phyloP scores from a whole-genome alignment of 2,113 vertebrate species.

The Antidorcas marsupialis region DNA sequence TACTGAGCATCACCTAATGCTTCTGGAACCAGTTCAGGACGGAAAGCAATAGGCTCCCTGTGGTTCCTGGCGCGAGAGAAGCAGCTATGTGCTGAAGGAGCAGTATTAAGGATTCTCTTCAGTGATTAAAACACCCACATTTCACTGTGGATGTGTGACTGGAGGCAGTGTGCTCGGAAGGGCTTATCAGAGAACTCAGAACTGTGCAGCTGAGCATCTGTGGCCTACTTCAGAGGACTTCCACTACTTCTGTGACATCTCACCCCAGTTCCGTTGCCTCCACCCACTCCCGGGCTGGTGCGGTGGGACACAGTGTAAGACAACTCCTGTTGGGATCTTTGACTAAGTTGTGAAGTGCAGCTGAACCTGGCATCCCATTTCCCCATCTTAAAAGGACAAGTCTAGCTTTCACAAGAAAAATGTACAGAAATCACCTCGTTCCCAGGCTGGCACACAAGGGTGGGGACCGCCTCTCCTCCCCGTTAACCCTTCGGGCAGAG shows the following conservation, averaged over 20 bases:
- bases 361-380: not conserved
- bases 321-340: not conserved
- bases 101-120: conserved; percentile 68
- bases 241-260: not conserved
- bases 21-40: conserved; percentile 58
- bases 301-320: not conserved
- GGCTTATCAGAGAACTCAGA: conserved; percentile 21
- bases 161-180: not conserved
- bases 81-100: conserved; percentile 60
- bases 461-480: not conserved
- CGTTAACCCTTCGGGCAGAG: not conserved
- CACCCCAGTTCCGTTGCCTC: not conserved
- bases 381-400: not conserved
- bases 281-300: not conserved
- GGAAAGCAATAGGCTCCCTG: conserved; percentile 65
- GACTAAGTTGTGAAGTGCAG: not conserved
- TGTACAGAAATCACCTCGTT: not conserved
- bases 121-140: conserved; percentile 71
- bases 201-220: not conserved
- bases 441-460: not conserved
- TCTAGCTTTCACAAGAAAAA: not conserved
- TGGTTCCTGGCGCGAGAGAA: conserved; percentile 43
- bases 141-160: conserved; percentile 65
- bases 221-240: conserved; percentile 44
- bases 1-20: conserved; percentile 66